Evolutionary conservation across 2,113 vertebrate species (phyloP), one percentile per base, ranked within the genome.

Genomic region (Ornithorhynchus anatinus): DNA sequence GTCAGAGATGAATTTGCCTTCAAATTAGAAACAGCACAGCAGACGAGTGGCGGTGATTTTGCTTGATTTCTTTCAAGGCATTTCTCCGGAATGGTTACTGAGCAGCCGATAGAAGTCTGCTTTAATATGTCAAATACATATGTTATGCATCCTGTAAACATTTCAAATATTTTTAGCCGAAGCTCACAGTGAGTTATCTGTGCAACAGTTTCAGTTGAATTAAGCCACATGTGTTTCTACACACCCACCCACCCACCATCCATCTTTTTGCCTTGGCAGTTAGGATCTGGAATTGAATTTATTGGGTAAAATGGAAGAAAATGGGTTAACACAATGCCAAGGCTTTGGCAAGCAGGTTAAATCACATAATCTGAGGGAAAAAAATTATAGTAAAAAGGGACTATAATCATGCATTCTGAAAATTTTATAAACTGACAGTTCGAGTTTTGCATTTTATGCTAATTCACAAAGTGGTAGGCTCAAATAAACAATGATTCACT

Each of bases 21-120:
- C 95, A 96, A 95, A 97, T 96, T 95, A 97, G 94, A 95, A 94
- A 95, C 93, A 95, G 95, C 95, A 94, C 92, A 94, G 94, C 91
- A 95, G 94, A 95, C 89, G 94, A 92, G 94, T 93, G 94, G 85
- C 90, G 94, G 89, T 92, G 95, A 96, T 93, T 93, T 94, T 89
- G 80, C 93, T 93, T 90, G 88, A 91, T 89, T 85, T 93, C 90
- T 90, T 91, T 94, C 80, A 93, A 92, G 90, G 91, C 87, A 22
- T 89, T 93, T 93, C 90, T 91, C 89, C 91, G 85, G 67, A 90
- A 89, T 82, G 85, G 80, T 89, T 89, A 81, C 81, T 62, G 86
- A 92, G 77, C 86, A 91, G 88, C 84, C 89, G 86, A 93, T 88
- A 86, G 68, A 71, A 91, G 79, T 89, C 84, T 89, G 69, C 81